Conservation (phyloP, 2,113 vertebrate genomes). For the Nothocercus nigrocapillus region DNA sequence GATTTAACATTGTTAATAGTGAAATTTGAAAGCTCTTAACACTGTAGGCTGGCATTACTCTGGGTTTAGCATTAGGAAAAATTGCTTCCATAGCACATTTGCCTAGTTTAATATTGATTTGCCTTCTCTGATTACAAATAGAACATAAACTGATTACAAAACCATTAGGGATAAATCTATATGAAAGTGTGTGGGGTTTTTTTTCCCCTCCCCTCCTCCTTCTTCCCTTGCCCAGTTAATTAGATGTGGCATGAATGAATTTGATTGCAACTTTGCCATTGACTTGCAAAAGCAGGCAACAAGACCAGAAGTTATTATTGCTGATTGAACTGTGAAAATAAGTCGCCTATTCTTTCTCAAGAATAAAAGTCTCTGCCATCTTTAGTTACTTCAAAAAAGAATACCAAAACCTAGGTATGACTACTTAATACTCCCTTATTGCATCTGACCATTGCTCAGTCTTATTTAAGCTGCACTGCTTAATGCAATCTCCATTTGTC, state of each 20-base stretch:
- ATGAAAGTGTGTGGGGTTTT: neutral
- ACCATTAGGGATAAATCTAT: constrained; percentile 5
- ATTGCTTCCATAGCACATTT: neutral
- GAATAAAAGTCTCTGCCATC: neutral
- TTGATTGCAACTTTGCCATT: neutral
- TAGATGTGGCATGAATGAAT: neutral
- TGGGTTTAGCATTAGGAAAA: neutral
- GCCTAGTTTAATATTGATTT: neutral
- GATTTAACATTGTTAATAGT: neutral
- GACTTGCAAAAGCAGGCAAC: neutral
- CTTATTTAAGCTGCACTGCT: neutral
- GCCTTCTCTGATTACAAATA: neutral
- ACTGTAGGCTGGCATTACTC: constrained; percentile 20
- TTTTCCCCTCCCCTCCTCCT: neutral
- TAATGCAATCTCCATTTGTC: neutral
- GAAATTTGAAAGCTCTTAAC: neutral
- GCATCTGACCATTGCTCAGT: neutral
- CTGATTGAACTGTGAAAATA: neutral
- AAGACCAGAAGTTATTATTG: neutral
- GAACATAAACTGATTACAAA: constrained; percentile 38
- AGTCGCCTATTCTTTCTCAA: neutral
- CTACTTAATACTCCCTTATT: neutral
- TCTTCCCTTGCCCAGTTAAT: neutral
- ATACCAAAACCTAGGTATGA: neutral
- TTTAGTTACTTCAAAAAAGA: neutral